Conservation (phyloP, 2,113 vertebrate genomes). For the Forbesichthys papilliferus region DNA sequence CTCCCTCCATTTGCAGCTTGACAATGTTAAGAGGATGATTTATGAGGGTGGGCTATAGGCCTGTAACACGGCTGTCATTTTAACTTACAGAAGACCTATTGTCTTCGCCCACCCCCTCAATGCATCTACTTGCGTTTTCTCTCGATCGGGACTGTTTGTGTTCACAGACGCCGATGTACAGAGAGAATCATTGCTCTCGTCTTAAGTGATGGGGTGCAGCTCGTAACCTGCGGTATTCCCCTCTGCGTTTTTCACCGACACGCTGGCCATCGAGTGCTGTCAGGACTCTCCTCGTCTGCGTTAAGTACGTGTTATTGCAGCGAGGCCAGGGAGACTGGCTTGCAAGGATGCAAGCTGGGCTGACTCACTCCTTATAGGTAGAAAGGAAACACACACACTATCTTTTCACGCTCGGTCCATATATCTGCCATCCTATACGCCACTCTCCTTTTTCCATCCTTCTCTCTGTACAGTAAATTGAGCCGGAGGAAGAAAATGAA, state of each 20-base stretch:
- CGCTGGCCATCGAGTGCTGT: too few species aligned
- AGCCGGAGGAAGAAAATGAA: conserved; percentile 51
- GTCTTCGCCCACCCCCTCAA: background rate
- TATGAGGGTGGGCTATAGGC: too few species aligned
- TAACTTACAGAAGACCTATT: background rate
- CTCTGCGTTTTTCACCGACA: too few species aligned
- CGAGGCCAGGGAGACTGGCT: too few species aligned
- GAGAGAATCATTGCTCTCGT: conserved; percentile 8
- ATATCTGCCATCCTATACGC: conserved; percentile 10
- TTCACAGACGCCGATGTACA: conserved; percentile 2
- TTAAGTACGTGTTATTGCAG: too few species aligned
- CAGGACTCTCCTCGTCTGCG: too few species aligned
- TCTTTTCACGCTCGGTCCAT: background rate
- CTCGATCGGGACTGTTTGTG: background rate
- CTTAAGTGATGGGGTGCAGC: background rate
- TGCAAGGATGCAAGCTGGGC: too few species aligned
- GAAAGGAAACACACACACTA: too few species aligned
- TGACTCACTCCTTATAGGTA: too few species aligned
- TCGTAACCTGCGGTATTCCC: background rate
- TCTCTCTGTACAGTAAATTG: conserved; percentile 39
- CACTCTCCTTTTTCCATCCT: background rate
- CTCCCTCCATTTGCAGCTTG: background rate
- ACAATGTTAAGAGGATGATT: background rate
- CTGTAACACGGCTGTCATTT: too few species aligned
- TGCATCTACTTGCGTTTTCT: conserved; percentile 17